phyloP scores from a whole-genome alignment of 2,797 vertebrate genomes.

The Philypnodon macrostomus region DNA sequence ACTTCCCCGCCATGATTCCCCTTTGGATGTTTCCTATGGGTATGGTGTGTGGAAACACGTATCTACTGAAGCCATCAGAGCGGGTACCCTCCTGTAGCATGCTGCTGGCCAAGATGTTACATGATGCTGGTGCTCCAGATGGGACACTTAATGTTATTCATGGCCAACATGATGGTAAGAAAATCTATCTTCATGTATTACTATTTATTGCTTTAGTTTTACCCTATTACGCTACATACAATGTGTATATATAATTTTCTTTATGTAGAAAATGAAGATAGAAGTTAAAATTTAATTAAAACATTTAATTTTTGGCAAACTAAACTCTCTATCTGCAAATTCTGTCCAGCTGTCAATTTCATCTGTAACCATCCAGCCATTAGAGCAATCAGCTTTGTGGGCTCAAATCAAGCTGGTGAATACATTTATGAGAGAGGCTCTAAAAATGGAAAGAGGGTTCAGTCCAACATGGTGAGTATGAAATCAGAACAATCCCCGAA shows the following conservation, averaged over 20 bases:
- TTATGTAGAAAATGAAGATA: no score
- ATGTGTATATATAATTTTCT: background rate
- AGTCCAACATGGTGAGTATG: conserved; percentile 92
- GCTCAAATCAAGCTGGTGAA: conserved; percentile 94
- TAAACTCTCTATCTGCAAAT: background rate
- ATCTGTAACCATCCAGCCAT: conserved; percentile 93
- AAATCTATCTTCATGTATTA: background rate
- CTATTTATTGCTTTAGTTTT: no score
- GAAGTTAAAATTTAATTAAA: no score
- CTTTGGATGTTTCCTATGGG: conserved; percentile 98
- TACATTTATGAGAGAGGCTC: conserved; percentile 95
- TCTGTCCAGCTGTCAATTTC: conserved; percentile 89
- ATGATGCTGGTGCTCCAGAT: conserved; percentile 92
- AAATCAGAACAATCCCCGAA: background rate
- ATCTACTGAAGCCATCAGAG: conserved; percentile 93
- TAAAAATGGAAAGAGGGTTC: conserved; percentile 92
- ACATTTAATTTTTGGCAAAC: no score
- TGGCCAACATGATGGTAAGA: conserved; percentile 88
- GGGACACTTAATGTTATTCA: conserved; percentile 93
- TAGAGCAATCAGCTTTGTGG: conserved; percentile 96
- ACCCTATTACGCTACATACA: no score
- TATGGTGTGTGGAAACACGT: conserved; percentile 94
- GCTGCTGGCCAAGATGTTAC: conserved; percentile 89
- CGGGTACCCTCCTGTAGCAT: conserved; percentile 89
- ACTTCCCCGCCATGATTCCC: conserved; percentile 97